Percentiles rank a stretch among this genome's conserved stretches.
phyloP scores from a whole-genome alignment of 2,888 invertebrate species.

The Shargacucullia verbasci region DNA sequence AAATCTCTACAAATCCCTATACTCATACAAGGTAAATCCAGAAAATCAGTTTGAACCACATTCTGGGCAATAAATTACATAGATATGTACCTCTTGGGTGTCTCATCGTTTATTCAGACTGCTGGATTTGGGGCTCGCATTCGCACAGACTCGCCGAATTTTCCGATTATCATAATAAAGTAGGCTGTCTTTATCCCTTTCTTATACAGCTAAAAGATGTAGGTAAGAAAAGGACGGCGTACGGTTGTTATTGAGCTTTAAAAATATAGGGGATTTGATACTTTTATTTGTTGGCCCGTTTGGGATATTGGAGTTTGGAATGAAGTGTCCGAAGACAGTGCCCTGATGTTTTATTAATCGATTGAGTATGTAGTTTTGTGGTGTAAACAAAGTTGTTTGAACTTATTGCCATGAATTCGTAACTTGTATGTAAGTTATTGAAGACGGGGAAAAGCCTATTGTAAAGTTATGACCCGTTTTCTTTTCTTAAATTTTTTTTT shows the following conservation, averaged over 20 bases:
- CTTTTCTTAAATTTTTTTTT: no score
- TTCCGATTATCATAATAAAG: slow-evolving; percentile 85
- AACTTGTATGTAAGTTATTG: no score
- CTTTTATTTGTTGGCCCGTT: slow-evolving; percentile 46
- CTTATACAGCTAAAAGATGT: background rate
- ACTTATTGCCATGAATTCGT: slow-evolving; percentile 16
- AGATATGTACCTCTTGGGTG: slow-evolving; percentile 69
- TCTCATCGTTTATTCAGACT: slow-evolving; percentile 80
- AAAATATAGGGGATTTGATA: slow-evolving; percentile 51
- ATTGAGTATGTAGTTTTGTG: background rate
- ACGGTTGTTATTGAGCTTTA: slow-evolving; percentile 48
- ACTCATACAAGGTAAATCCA: slow-evolving; percentile 49
- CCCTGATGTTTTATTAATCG: slow-evolving; percentile 37
- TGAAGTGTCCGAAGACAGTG: slow-evolving; percentile 31
- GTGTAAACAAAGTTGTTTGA: slow-evolving; percentile 5
- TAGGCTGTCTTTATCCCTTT: slow-evolving; percentile 65
- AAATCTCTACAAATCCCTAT: slow-evolving; percentile 42
- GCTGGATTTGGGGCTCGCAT: slow-evolving; percentile 66
- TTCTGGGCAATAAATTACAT: slow-evolving; percentile 64
- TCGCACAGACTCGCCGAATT: slow-evolving; percentile 77
- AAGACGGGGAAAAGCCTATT: no score
- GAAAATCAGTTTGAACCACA: slow-evolving; percentile 59
- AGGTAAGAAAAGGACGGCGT: slow-evolving; percentile 11
- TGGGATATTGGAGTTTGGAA: slow-evolving; percentile 34
- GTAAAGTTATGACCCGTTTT: no score